phyloP scores from a whole-genome alignment of 2,888 invertebrate genomes.

The Rhyacophila evoluta region DNA sequence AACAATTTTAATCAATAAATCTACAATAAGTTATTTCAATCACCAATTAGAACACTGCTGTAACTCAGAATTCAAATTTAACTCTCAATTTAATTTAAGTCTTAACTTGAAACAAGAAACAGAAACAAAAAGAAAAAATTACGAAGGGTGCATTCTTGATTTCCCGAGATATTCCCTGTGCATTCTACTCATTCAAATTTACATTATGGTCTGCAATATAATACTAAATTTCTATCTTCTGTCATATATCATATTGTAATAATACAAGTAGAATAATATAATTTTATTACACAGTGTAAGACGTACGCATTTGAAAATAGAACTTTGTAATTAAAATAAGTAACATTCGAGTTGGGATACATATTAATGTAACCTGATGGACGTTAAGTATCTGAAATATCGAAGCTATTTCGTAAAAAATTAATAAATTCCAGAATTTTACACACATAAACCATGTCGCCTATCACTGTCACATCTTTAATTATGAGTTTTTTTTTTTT shows the following conservation, averaged over 20 bases:
- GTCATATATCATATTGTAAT: background rate
- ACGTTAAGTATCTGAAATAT: background rate
- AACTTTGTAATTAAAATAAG: background rate
- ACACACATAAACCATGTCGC: too few relatives aligned
- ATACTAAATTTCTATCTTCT: background rate
- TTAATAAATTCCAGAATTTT: too few relatives aligned
- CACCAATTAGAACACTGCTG: too few relatives aligned
- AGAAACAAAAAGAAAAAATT: background rate
- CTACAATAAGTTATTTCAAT: too few relatives aligned
- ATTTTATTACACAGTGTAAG: constrained; percentile 6
- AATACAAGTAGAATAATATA: background rate
- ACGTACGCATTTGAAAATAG: constrained; percentile 18
- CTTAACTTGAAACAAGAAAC: too few relatives aligned
- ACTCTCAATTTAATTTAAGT: too few relatives aligned
- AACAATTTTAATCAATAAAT: too few relatives aligned
- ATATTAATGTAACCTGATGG: background rate
- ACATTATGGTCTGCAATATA: background rate
- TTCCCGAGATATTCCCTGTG: background rate
- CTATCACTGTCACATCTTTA: too few relatives aligned
- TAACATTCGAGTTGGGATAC: background rate
- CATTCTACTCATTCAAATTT: background rate
- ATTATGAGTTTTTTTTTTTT: too few relatives aligned
- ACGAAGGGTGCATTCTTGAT: background rate
- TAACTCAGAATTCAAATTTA: too few relatives aligned
- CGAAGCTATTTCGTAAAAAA: too few relatives aligned